Percentiles rank a stretch among this genome's conserved stretches.
Conservation (phyloP, 2,797 vertebrate species). For the Schizopygopsis malacanthus region DNA sequence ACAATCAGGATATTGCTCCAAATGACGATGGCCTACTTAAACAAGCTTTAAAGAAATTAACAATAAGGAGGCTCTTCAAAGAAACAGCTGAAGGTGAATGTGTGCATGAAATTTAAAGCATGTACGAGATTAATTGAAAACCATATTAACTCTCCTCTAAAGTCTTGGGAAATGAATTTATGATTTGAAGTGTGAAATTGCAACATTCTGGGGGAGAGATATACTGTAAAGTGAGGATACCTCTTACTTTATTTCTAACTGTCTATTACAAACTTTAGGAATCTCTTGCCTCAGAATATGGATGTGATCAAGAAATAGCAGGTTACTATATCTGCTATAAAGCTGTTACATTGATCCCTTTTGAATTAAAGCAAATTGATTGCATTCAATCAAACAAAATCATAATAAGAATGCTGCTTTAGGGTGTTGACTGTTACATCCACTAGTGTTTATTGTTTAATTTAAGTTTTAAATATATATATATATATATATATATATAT, state of each 20-base stretch:
- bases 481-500: too few relatives aligned
- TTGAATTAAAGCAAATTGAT: not conserved
- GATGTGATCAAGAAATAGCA: not conserved
- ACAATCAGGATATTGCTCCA: constrained; percentile 52
- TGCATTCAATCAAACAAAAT: not conserved
- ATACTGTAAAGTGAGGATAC: not conserved
- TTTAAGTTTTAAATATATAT: too few relatives aligned
- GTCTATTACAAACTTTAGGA: not conserved
- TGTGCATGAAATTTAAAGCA: constrained; percentile 24
- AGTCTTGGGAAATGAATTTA: constrained; percentile 31
- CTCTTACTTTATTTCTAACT: not conserved
- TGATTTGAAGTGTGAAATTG: constrained; percentile 45
- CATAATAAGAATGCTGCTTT: not conserved
- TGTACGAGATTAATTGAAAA: constrained; percentile 52
- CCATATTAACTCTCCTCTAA: constrained; percentile 47
- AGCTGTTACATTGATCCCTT: too few relatives aligned
- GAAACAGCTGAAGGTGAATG: constrained; percentile 58
- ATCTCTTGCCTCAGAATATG: not conserved
- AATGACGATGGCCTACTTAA: constrained; percentile 53
- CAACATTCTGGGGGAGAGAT: constrained; percentile 35
- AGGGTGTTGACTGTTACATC: not conserved
- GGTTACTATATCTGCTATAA: not conserved
- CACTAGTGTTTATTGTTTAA: not conserved
- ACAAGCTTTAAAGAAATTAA: constrained; percentile 50
- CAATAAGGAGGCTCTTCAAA: constrained; percentile 52